phyloP scores from a whole-genome alignment of 1,140 invertebrate species.

The Orius laevigatus region DNA sequence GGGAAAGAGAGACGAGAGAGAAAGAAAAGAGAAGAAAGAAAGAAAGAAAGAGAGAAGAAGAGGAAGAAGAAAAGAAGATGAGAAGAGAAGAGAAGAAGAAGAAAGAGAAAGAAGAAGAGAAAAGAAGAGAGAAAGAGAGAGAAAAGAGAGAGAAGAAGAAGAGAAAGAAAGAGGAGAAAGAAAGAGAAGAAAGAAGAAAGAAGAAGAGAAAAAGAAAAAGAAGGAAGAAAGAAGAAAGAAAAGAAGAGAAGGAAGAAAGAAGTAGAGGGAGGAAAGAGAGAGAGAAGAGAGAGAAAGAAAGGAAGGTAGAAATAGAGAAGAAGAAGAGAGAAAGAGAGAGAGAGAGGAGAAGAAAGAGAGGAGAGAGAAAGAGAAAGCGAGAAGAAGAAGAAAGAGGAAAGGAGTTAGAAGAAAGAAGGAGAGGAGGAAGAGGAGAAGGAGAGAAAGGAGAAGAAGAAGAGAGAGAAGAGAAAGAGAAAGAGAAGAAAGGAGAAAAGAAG shows the following conservation, averaged over 20 bases:
- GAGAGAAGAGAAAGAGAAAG: background rate
- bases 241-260: background rate
- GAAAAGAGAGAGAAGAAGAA: slow-evolving; percentile 3
- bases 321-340: background rate
- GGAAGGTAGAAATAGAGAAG: background rate
- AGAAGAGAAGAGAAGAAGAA: slow-evolving; percentile 2
- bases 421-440: too few relatives aligned
- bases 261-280: background rate
- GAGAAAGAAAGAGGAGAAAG: slow-evolving; percentile 2
- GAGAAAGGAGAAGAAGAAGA: background rate
- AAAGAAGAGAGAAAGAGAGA: background rate
- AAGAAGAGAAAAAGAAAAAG: background rate
- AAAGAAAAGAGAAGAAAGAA: background rate
- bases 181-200: background rate
- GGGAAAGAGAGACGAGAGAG: background rate
- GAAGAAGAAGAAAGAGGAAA: background rate
- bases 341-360: background rate
- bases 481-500: background rate
- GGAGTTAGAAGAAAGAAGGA: background rate
- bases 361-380: background rate
- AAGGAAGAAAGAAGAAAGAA: background rate
- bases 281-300: background rate
- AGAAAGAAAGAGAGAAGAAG: background rate
- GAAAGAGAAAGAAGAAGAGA: slow-evolving; percentile 1
- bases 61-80: background rate